These are phyloP conservation scores for Melanaphis sacchari DNA, from an alignment of 1,140 invertebrate species.

Conservation along the genomic window DNA sequence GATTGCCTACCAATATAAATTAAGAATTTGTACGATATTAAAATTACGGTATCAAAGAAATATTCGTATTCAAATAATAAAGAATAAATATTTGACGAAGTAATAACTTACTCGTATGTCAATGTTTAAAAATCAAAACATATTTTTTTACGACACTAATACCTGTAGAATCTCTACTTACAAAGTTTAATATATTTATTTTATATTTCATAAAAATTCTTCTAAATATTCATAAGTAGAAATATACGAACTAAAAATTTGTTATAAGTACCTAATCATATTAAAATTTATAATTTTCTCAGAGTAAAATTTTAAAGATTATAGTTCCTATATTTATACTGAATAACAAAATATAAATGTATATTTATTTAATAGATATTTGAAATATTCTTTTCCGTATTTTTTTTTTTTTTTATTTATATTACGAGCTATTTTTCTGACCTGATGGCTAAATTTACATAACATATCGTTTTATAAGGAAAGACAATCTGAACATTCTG, in stretches of 20 bases:
- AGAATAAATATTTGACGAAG: neutral
- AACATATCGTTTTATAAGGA: too few relatives aligned
- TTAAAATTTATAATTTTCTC: neutral
- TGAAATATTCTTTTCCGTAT: too few relatives aligned
- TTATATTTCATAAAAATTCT: neutral
- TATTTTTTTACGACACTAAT: neutral
- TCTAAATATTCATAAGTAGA: neutral
- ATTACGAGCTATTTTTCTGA: too few relatives aligned
- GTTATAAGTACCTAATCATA: neutral
- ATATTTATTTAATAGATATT: too few relatives aligned
- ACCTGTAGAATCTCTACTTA: neutral
- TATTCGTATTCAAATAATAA: neutral
- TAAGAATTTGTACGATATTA: neutral
- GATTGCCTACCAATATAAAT: neutral
- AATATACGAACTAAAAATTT: neutral
- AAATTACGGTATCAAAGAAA: neutral
- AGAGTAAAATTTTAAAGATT: too few relatives aligned
- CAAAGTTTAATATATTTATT: neutral
- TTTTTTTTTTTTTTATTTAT: too few relatives aligned
- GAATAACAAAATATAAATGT: too few relatives aligned
- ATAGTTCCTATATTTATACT: too few relatives aligned
- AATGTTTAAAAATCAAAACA: neutral
- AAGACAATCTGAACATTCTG: too few relatives aligned
- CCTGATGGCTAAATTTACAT: too few relatives aligned
- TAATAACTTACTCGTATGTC: neutral